Conservation (phyloP, 1,140 invertebrate species). For the Zaprionus gabonicus region DNA sequence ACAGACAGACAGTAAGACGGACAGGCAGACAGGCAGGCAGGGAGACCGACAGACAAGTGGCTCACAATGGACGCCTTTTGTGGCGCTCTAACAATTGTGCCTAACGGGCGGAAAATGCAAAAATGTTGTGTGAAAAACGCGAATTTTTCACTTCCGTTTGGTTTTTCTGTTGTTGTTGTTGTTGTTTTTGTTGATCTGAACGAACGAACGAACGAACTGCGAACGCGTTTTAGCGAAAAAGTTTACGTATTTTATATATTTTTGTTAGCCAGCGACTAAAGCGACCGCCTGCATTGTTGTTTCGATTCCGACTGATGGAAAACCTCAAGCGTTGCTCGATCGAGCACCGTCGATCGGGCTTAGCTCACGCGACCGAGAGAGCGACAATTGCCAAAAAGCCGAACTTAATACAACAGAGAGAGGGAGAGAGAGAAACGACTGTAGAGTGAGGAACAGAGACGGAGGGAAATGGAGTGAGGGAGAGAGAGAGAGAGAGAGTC, state of each 20-base stretch:
- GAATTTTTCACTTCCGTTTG: slow-evolving; percentile 81
- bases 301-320: slow-evolving; percentile 67
- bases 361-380: slow-evolving; percentile 44
- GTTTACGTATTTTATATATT: slow-evolving; percentile 3
- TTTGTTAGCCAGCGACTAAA: slow-evolving; percentile 64
- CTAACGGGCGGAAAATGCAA: slow-evolving; percentile 77
- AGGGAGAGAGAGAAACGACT: not conserved
- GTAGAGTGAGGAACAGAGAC: not conserved
- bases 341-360: slow-evolving; percentile 47
- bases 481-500: slow-evolving; percentile 18
- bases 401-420: not conserved
- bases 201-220: slow-evolving; percentile 50
- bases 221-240: slow-evolving; percentile 53
- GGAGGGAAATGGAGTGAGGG: not conserved
- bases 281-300: slow-evolving; percentile 80
- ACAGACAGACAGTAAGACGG: slow-evolving; percentile 27
- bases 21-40: not conserved
- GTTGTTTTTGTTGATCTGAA: not conserved
- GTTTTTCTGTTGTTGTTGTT: slow-evolving; percentile 40
- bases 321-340: slow-evolving; percentile 57
- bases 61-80: slow-evolving; percentile 74
- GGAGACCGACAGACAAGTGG: slow-evolving; percentile 52
- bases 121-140: slow-evolving; percentile 80
- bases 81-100: slow-evolving; percentile 61
- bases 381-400: slow-evolving; percentile 17